Conservation (phyloP, 2,113 vertebrate genomes). For the Recurvirostra avosetta region DNA sequence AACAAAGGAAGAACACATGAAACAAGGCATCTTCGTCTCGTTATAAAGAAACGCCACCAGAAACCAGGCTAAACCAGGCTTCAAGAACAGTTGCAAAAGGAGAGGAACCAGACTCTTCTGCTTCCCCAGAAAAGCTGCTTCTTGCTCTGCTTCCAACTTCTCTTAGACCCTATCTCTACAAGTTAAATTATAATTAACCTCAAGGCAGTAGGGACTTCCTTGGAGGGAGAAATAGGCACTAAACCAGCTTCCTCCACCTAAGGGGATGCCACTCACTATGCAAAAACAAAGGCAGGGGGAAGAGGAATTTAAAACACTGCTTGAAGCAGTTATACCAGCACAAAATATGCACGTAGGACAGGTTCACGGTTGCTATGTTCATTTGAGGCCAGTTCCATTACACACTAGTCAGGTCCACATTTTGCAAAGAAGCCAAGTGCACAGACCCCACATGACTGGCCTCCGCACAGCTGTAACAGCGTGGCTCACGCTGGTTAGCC, state of each 20-base stretch:
- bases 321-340: not conserved
- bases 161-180: not conserved
- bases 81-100: not conserved
- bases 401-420: not conserved
- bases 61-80: not conserved
- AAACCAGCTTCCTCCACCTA: not conserved
- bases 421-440: not conserved
- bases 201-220: not conserved
- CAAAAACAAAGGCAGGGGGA: not conserved
- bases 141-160: not conserved
- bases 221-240: not conserved
- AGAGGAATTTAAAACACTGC: not conserved
- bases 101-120: not conserved
- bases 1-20: not conserved
- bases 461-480: not conserved
- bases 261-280: not conserved
- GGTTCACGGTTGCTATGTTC: not conserved
- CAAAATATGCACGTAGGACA: rapidly evolving
- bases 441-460: rapidly evolving
- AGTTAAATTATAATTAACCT: not conserved
- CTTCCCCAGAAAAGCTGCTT: not conserved
- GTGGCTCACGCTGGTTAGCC: rapidly evolving
- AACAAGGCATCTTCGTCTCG: not conserved
- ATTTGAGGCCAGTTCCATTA: not conserved
- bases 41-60: not conserved